Evolutionary conservation across 30 jellyfish, hydroid and myxozoan species (phyloP), one percentile per base, ranked within the genome.

Genomic region (Hydractinia echinata): DNA sequence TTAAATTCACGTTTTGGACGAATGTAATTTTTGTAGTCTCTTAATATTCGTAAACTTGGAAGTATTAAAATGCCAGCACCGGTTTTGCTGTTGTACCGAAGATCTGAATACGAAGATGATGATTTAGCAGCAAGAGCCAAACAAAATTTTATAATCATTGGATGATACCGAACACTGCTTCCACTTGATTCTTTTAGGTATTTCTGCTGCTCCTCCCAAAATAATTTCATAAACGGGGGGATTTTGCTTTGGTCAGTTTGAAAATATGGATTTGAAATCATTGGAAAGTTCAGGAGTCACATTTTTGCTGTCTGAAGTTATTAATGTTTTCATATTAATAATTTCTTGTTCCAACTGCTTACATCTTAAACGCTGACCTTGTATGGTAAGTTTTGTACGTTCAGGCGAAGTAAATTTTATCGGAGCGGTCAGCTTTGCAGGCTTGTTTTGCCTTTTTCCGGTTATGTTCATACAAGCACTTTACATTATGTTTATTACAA

Each of bases 301-400:
- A 30, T 30, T 30, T 30, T 30, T 30, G 44, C 44, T 30, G 44
- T 30, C 44, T 60, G 70, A 60, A 72, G 48, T 51, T 20, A 72
- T 20, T 72, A 4, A 54, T 60, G 30, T 8, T 72, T 72, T 8
- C 13, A 72, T 72, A 16, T 72, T 60, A 20, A 16, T 51, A 20
- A 72, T 72, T 54, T 72, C 50, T 5, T 72, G 61, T 51, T 72
- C 50, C 50, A 72, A 54, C 82, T 19, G 50, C 50, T 72, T 72
- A 72, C 50, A 19, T 72, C 50, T 60, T 72, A 72, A 72, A 51
- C 73, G 82, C 10, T 20, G 18, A 72, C 15, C 50, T 72, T 72
- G 82, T 72, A 11, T 54, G 82, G 71, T 72, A 10, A 72, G 71
- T 19, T 72, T 72, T 72, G 50, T 54, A 72, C 82, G 82, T 72